Evolutionary conservation across 2,888 invertebrate species (phyloP).

Genomic region (Trilocha varians): DNA sequence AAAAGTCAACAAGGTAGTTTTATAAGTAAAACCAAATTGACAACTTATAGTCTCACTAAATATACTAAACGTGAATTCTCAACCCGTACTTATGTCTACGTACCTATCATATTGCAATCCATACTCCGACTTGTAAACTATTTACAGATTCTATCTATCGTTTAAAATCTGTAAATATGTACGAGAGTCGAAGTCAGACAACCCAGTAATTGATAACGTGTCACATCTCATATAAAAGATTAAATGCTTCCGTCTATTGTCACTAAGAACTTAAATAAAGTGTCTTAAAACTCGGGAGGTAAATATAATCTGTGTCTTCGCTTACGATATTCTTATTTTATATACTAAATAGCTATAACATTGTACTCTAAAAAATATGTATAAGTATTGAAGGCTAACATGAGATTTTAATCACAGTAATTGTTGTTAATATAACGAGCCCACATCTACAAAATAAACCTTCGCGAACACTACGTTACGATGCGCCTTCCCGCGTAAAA

Average conservation of each 20-base stretch:
- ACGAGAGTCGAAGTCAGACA: not conserved
- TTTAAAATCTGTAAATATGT: not conserved
- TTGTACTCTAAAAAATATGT: conserved; percentile 74
- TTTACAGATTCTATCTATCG: not conserved
- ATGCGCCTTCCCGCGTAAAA: not conserved
- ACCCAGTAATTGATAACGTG: conserved; percentile 7
- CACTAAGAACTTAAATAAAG: conserved; percentile 58
- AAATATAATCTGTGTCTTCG: conserved; percentile 70
- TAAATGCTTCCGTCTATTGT: conserved; percentile 66
- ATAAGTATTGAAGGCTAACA: conserved; percentile 73
- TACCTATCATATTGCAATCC: conserved; percentile 2
- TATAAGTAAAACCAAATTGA: conserved; percentile 54
- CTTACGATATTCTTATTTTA: conserved; percentile 58
- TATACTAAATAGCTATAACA: conserved; percentile 72
- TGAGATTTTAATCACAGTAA: conserved; percentile 73
- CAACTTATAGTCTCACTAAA: conserved; percentile 51
- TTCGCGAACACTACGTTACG: conserved; percentile 30
- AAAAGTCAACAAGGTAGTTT: conserved; percentile 65
- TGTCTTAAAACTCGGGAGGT: conserved; percentile 65
- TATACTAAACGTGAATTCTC: conserved; percentile 37
- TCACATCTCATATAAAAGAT: conserved; percentile 55
- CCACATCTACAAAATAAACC: conserved; percentile 65
- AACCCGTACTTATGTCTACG: conserved; percentile 11
- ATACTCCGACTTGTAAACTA: not conserved
- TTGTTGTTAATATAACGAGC: conserved; percentile 69